A percentile compares a stretch with the other conserved stretches of the same genome.
Conservation (phyloP, 1,140 invertebrate species). For the Ostrea edulis region DNA sequence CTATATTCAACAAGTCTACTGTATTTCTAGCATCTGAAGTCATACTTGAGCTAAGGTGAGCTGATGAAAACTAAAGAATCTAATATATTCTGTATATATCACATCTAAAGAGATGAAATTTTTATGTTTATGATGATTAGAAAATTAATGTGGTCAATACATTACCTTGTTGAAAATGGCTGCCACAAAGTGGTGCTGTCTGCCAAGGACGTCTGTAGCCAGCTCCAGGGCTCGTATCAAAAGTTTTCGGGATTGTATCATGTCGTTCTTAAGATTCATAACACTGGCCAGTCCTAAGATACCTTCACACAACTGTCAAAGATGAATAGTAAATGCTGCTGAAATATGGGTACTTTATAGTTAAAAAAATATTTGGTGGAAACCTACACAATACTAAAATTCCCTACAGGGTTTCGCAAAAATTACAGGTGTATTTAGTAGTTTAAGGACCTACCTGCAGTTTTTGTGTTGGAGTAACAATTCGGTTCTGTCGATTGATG, state of each 20-base stretch:
- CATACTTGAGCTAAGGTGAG: too few species aligned
- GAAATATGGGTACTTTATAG: not conserved
- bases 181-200: slow-evolving; percentile 66
- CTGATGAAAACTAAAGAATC: too few species aligned
- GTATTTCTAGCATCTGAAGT: too few species aligned
- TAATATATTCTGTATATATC: too few species aligned
- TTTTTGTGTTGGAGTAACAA: slow-evolving; percentile 59
- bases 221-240: slow-evolving; percentile 64
- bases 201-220: slow-evolving; percentile 64
- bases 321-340: not conserved
- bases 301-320: slow-evolving; percentile 63
- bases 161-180: slow-evolving; percentile 66
- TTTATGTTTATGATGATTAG: too few species aligned
- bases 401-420: not conserved
- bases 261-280: slow-evolving; percentile 60
- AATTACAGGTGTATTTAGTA: too few species aligned
- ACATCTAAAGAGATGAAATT: too few species aligned
- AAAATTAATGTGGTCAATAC: too few species aligned
- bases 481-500: slow-evolving; percentile 59
- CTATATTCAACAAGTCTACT: too few species aligned
- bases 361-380: not conserved
- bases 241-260: slow-evolving; percentile 59
- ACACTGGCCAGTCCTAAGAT: slow-evolving; percentile 65
- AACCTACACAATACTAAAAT: not conserved
- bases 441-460: slow-evolving; percentile 56